These are phyloP conservation scores for Ischnus inquisitorius DNA, from an alignment of 2,888 invertebrate genomes.

Conservation along the genomic window DNA sequence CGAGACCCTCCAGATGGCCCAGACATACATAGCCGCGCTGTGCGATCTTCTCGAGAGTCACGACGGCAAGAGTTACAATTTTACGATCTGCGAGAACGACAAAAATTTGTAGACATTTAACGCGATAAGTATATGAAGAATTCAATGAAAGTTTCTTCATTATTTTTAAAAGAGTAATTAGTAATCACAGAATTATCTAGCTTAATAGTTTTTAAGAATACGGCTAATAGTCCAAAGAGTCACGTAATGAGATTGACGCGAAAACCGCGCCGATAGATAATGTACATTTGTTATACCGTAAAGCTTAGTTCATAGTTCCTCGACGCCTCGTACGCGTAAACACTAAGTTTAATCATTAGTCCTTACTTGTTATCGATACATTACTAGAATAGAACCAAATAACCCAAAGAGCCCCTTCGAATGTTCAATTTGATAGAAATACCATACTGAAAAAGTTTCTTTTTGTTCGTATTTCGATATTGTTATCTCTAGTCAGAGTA, in stretches of 20 bases:
- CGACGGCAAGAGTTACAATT: conserved; percentile 73
- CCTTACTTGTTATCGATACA: conserved; percentile 14
- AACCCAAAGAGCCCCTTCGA: conserved; percentile 46
- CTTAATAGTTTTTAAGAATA: conserved; percentile 54
- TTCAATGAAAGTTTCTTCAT: conserved; percentile 3
- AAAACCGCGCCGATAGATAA: conserved; percentile 36
- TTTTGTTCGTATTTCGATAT: conserved; percentile 14
- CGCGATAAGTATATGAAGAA: neutral
- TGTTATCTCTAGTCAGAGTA: conserved; percentile 57
- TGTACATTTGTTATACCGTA: conserved; percentile 32
- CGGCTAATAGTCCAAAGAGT: conserved; percentile 79
- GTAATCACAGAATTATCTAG: neutral
- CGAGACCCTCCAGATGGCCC: conserved; percentile 93
- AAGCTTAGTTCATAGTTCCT: neutral
- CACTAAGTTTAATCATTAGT: conserved; percentile 5
- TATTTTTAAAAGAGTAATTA: neutral
- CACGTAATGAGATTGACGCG: conserved; percentile 35
- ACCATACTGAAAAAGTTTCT: conserved; percentile 7
- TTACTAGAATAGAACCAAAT: conserved; percentile 12
- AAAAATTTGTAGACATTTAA: conserved; percentile 14
- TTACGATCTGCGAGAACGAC: conserved; percentile 40
- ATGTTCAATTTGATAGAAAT: conserved; percentile 52
- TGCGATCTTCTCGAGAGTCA: conserved; percentile 88
- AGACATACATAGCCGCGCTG: conserved; percentile 90
- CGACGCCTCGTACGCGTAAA: neutral